Conservation (phyloP, 2,888 invertebrate species). For the Fabriciana adippe region DNA sequence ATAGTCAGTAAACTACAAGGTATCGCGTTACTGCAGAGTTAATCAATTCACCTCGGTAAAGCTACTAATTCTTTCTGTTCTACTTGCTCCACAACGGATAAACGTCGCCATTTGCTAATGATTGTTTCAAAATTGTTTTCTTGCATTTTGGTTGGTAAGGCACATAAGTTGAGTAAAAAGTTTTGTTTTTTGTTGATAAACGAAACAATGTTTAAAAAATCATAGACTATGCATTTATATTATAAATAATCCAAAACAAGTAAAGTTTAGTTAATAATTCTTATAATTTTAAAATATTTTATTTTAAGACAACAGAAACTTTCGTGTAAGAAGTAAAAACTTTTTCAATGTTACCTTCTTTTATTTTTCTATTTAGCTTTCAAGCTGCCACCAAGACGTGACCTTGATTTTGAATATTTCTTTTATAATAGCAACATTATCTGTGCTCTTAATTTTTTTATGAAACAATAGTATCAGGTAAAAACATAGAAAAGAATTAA, state of each 20-base stretch:
- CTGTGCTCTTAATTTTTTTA: background rate
- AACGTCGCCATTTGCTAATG: constrained; percentile 73
- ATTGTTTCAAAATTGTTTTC: constrained; percentile 73
- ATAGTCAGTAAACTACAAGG: constrained; percentile 44
- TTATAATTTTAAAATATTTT: background rate
- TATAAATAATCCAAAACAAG: background rate
- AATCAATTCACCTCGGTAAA: constrained; percentile 57
- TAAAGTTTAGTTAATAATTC: background rate
- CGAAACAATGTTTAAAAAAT: background rate
- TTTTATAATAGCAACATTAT: constrained; percentile 14
- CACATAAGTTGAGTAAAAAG: constrained; percentile 56
- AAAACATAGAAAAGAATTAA: background rate
- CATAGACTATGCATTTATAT: background rate
- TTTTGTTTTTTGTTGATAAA: constrained; percentile 43
- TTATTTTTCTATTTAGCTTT: constrained; percentile 21
- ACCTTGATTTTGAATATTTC: constrained; percentile 22
- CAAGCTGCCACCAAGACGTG: constrained; percentile 28
- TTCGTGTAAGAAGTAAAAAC: constrained; percentile 1
- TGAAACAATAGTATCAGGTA: background rate
- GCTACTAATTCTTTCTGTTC: constrained; percentile 56
- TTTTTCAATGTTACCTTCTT: constrained; percentile 23
- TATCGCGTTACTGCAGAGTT: constrained; percentile 42
- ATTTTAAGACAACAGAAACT: background rate
- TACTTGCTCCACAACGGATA: constrained; percentile 53
- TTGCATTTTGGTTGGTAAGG: constrained; percentile 62